Evolutionary conservation across 2,113 vertebrate species (phyloP), one percentile per base, ranked within the genome.

Genomic region (Glareola pratincola): DNA sequence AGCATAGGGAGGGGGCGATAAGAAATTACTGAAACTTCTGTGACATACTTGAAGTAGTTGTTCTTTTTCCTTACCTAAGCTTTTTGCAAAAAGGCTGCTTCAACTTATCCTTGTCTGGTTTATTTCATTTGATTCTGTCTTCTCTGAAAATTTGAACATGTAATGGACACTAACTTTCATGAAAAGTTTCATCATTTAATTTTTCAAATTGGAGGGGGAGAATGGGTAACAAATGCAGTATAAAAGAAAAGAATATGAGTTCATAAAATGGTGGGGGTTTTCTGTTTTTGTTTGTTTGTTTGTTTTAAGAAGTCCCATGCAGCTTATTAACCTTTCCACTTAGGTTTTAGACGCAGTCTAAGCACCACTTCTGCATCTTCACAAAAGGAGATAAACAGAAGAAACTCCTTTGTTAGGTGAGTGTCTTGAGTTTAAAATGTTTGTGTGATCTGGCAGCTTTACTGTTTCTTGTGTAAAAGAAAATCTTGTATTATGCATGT

Each of bases 311-410:
- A 73, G 30, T 53, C n/a, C 14, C 72, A 23, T 20, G 30, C 16
- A 53, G 4, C 43, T 93, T 59, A 29, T 41, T 94, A 30, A 71
- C 51, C 20, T 95, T 85, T 77, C 18, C 54, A 5, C 92, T 85
- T 90, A 98, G 98, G 98, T 95, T 98, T 98, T 75, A 98, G 98
- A 54, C 98, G 99, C 94, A 99, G 99, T 85, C 98, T 99, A 91
- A 99, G 99, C 97, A 99, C 98, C 36, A 99, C 99, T 37, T 99
- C 99, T 23, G 98, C 99, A 72, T 98, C 98, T 72, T 97, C 98
- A 27, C 98, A 98, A 17, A 99, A 98, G 95, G 99, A 99, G 91
- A 96, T 97, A n/a, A 98, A 96, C 96, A 98, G 98, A 91, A 99
- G 98, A 97, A 98, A 98, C 90, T 97, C 99, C 15, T 98, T 98